These are phyloP conservation scores for Tympanuchus pallidicinctus DNA, from an alignment of 2,113 vertebrate genomes.

Conservation along the genomic window DNA sequence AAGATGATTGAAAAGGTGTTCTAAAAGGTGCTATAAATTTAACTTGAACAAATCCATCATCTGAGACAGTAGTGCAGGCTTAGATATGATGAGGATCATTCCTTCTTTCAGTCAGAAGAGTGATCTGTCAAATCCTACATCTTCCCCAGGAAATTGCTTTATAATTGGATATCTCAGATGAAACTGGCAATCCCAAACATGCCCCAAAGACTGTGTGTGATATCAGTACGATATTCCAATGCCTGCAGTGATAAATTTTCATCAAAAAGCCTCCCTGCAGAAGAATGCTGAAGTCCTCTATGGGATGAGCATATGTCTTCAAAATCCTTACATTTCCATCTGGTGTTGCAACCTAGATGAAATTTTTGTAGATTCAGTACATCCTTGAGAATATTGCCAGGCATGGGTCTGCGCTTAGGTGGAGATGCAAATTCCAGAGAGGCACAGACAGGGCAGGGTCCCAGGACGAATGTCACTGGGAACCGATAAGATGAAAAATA, in stretches of 20 bases:
- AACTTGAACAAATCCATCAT: slow-evolving; percentile 34
- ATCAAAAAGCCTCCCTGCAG: not conserved
- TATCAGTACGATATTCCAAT: not conserved
- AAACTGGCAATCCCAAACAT: slow-evolving; percentile 7
- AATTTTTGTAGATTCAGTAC: not conserved
- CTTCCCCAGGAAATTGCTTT: not conserved
- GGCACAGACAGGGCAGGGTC: not conserved
- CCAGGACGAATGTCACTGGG: too few relatives aligned
- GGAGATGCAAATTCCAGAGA: not conserved
- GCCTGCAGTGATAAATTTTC: not conserved
- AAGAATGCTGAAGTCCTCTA: not conserved
- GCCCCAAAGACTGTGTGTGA: not conserved
- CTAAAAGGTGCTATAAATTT: slow-evolving; percentile 13
- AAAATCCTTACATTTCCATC: not conserved
- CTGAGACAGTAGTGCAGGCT: slow-evolving; percentile 14
- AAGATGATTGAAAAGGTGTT: not conserved
- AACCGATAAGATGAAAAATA: not conserved
- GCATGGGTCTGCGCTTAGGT: not conserved
- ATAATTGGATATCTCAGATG: not conserved
- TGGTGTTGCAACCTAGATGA: not conserved
- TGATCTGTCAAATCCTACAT: not conserved
- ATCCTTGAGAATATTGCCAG: not conserved
- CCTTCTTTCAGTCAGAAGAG: slow-evolving; percentile 29
- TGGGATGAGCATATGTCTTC: not conserved
- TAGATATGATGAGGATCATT: slow-evolving; percentile 32